Base-by-base conservation (phyloP, 2,113 vertebrate genomes). In the Tachycineta bicolor region DNA sequence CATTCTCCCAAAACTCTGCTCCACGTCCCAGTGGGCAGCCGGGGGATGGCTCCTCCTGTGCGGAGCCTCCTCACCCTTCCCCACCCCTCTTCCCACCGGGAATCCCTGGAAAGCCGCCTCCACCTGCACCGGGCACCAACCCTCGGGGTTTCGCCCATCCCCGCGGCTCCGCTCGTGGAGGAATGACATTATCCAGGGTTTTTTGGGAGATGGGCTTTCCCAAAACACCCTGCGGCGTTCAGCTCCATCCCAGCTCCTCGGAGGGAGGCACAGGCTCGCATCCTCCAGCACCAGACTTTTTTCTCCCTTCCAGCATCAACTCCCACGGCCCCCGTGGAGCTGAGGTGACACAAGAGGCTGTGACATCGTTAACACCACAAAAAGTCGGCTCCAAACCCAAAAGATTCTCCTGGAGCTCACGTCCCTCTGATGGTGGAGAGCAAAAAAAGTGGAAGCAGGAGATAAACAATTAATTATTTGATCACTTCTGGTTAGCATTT, bases 141-240 rank as follows among this genome's bases (percentile, higher is more conserved):
- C 39, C 60, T 12, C 1, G 3, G 34, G 33, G 10, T 16, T n/a
- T 20, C 1, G 1, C 10, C 60, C 70, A 2, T 13, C 29, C 50
- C 70, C 8, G 17, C 2, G 37, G 19, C 37, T 64, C 64, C 46
- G 50, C 70, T 29, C n/a, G 11, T 0, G 23, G 14, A 23, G 5
- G 47, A 12, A 10, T 0, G 4, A 6, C 4, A 4, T 22, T 2
- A 21, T 3, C 24, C 9, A 8, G 25, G 7, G 3, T 3, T 24
- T 4, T 12, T 8, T 7, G 19, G 71, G 43, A 59, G 11, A 31
- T 8, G 53, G 15, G 24, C 49, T 76, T 47, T 47, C 31, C 67
- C 22, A 4, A 20, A 47, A 23, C 21, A 1, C 1, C 19, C 59
- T 33, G 22, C 13, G 14, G 0, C 2, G 7, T 10, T 33, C 50